A percentile compares a stretch with the other conserved stretches of the same genome.
Conservation (phyloP, 2,888 invertebrate species). For the Thymelicus sylvestris region DNA sequence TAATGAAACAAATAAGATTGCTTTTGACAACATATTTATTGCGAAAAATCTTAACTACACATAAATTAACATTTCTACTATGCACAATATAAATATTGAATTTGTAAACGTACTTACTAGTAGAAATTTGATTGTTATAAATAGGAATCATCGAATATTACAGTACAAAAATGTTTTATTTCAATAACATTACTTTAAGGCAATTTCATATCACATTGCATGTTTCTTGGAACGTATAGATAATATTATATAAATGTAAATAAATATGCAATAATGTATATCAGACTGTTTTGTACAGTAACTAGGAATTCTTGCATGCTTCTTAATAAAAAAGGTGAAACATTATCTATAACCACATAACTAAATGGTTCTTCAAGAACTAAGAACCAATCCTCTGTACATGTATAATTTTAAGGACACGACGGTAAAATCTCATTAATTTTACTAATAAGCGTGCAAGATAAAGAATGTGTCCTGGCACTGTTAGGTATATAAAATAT, state of each 20-base stretch:
- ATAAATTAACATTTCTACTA: conserved; percentile 66
- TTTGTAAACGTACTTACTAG: conserved; percentile 51
- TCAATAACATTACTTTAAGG: conserved; percentile 55
- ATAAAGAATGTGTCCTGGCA: conserved; percentile 46
- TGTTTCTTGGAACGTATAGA: conserved; percentile 48
- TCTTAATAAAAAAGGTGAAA: conserved; percentile 19
- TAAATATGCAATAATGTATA: conserved; percentile 31
- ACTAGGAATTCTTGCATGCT: conserved; percentile 31
- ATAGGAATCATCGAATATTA: conserved; percentile 42
- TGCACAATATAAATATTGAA: conserved; percentile 56
- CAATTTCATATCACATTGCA: conserved; percentile 74
- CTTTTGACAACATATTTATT: conserved; percentile 55
- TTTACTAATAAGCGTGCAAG: conserved; percentile 31
- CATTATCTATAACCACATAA: no score
- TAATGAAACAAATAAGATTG: conserved; percentile 32
- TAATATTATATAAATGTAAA: conserved; percentile 39
- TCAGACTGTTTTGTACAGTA: conserved; percentile 25
- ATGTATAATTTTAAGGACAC: no score
- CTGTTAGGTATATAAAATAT: conserved; percentile 51
- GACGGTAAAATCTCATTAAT: background rate
- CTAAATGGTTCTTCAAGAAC: no score
- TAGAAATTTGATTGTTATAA: conserved; percentile 40
- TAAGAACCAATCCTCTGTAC: no score
- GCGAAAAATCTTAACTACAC: conserved; percentile 53
- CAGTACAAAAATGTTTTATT: conserved; percentile 40